Evolutionary conservation across 2,888 invertebrate species (phyloP).

Genomic region (Agonopterix alstromeriana): DNA sequence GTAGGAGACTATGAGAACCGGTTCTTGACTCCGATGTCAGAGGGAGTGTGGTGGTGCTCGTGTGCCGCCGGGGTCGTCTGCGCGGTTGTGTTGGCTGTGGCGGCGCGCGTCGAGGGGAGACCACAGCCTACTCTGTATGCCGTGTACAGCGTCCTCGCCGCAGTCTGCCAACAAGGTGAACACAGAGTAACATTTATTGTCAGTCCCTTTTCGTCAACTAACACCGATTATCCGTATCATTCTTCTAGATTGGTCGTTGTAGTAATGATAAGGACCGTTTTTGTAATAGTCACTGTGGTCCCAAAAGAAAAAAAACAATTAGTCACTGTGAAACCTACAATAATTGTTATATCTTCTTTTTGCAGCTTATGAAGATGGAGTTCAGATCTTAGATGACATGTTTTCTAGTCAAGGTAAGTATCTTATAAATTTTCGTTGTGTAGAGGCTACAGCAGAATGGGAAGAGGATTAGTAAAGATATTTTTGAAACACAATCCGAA

Average conservation of each 20-base stretch:
- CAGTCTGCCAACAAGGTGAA: slow-evolving; percentile 54
- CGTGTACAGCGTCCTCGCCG: slow-evolving; percentile 34
- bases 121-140: slow-evolving; percentile 31
- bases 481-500: no score
- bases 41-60: slow-evolving; percentile 57
- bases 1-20: slow-evolving; percentile 59
- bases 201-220: no score
- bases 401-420: slow-evolving; percentile 51
- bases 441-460: neutral
- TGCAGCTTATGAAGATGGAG: slow-evolving; percentile 59
- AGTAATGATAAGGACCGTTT: no score
- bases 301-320: no score
- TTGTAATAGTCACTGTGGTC: no score
- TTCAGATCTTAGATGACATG: slow-evolving; percentile 29
- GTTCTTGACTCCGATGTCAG: slow-evolving; percentile 65
- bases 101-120: slow-evolving; percentile 42
- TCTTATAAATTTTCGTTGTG: neutral
- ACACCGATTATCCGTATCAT: no score
- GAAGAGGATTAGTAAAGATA: no score
- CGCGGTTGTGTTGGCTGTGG: slow-evolving; percentile 41
- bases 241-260: no score
- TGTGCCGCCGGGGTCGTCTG: slow-evolving; percentile 36
- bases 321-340: neutral
- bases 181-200: neutral
- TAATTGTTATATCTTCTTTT: slow-evolving; percentile 3